Percentiles rank a stretch among this genome's conserved stretches.
Conservation (phyloP, 2,797 vertebrate species). For the Sparus aurata region DNA sequence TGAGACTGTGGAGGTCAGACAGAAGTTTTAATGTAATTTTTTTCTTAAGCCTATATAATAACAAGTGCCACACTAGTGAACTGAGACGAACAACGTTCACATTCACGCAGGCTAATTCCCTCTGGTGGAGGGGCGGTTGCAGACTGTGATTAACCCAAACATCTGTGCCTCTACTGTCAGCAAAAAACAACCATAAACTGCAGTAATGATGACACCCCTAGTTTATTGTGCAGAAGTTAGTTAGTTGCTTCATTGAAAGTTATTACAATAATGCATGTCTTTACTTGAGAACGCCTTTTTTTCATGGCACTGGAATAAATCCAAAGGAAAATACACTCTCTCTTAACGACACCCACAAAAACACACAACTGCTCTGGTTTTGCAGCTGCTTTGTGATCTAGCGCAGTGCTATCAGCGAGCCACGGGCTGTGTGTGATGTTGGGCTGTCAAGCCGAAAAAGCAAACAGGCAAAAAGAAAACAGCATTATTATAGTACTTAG, state of each 20-base stretch:
- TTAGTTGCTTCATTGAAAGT: neutral
- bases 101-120: slow-evolving; percentile 3
- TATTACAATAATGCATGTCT: neutral
- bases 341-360: neutral
- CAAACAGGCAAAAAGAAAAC: neutral
- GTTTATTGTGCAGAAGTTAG: neutral
- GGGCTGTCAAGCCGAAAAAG: slow-evolving; percentile 17
- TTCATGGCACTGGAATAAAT: neutral
- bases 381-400: slow-evolving; percentile 13
- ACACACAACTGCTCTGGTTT: slow-evolving; percentile 11
- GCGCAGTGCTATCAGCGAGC: slow-evolving; percentile 3
- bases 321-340: neutral
- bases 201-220: neutral
- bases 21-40: neutral
- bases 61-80: neutral
- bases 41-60: neutral
- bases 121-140: neutral
- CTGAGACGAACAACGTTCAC: neutral
- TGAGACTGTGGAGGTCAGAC: neutral
- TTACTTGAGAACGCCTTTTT: neutral
- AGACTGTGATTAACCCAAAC: slow-evolving; percentile 13
- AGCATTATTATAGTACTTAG: slow-evolving; percentile 32
- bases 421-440: slow-evolving; percentile 20
- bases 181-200: neutral
- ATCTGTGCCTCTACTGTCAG: slow-evolving; percentile 14